These are phyloP conservation scores for Nowickia ferox DNA, from an alignment of 2,888 invertebrate genomes.

Conservation along the genomic window DNA sequence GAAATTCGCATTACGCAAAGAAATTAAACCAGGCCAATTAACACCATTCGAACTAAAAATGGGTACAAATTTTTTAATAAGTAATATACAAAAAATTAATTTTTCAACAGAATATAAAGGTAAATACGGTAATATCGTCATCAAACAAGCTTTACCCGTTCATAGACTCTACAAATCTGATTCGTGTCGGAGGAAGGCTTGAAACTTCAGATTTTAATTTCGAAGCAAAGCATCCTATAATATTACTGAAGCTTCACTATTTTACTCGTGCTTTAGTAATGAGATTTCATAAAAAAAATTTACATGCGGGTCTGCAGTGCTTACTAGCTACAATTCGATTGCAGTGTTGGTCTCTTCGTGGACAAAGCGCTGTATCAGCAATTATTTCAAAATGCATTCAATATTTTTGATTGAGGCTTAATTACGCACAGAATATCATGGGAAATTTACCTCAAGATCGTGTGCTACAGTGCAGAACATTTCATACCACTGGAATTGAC, in stretches of 20 bases:
- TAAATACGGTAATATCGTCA: neutral
- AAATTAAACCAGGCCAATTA: neutral
- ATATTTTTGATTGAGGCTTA: neutral
- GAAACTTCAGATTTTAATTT: neutral
- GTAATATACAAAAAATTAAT: slow-evolving; percentile 26
- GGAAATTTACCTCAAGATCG: neutral
- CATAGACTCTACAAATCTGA: slow-evolving; percentile 1
- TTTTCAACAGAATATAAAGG: slow-evolving; percentile 9
- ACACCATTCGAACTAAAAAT: slow-evolving; percentile 1
- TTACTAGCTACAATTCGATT: slow-evolving; percentile 64
- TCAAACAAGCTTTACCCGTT: slow-evolving; percentile 19
- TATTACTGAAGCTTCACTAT: slow-evolving; percentile 18
- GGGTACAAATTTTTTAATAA: slow-evolving; percentile 26
- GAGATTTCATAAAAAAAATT: slow-evolving; percentile 51
- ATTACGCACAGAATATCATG: neutral
- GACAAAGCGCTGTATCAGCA: slow-evolving; percentile 56
- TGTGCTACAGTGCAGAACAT: slow-evolving; percentile 1
- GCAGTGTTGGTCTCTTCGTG: slow-evolving; percentile 72
- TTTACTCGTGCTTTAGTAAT: slow-evolving; percentile 13
- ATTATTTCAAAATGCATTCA: neutral
- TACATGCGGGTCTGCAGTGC: slow-evolving; percentile 64
- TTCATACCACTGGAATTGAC: neutral
- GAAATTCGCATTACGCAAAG: neutral
- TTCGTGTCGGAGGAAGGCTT: neutral
- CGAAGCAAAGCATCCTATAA: neutral